These are phyloP conservation scores for Toxotes jaculatrix DNA, from an alignment of 2,113 vertebrate genomes.

Conservation along the genomic window DNA sequence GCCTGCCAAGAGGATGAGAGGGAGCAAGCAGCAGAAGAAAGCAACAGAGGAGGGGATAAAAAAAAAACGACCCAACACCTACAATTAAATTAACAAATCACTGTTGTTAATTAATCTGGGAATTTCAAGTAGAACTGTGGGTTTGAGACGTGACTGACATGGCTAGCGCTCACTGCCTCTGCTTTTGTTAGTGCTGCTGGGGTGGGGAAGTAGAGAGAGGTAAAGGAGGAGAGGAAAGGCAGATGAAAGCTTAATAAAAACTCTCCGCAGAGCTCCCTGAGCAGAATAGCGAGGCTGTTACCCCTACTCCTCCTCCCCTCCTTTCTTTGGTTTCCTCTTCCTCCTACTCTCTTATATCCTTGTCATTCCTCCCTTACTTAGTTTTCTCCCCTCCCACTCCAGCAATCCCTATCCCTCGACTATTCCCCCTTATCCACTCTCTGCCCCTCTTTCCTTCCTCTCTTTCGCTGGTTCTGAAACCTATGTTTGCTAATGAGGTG, in stretches of 20 bases:
- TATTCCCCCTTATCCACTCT: slow-evolving; percentile 21
- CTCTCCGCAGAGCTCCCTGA: slow-evolving; percentile 50
- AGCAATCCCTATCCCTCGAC: slow-evolving; percentile 24
- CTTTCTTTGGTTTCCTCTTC: slow-evolving; percentile 60
- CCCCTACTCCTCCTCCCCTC: slow-evolving; percentile 38
- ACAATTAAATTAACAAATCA: slow-evolving; percentile 78
- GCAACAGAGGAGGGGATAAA: slow-evolving; percentile 26
- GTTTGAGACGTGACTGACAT: slow-evolving; percentile 71
- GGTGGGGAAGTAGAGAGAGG: slow-evolving; percentile 40
- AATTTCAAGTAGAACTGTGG: slow-evolving; percentile 59
- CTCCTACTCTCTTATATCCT: slow-evolving; percentile 52
- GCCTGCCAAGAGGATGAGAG: slow-evolving; percentile 70
- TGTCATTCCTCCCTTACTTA: slow-evolving; percentile 38
- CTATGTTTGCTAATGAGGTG: slow-evolving; percentile 81
- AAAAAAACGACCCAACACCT: slow-evolving; percentile 65
- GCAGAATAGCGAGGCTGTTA: slow-evolving; percentile 41
- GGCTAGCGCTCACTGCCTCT: slow-evolving; percentile 52
- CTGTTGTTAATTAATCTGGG: slow-evolving; percentile 77
- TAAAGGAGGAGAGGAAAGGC: slow-evolving; percentile 53
- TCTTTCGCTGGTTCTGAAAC: slow-evolving; percentile 34
- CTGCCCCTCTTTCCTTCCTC: background rate
- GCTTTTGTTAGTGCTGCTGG: slow-evolving; percentile 58
- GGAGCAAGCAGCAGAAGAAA: slow-evolving; percentile 69
- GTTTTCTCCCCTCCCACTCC: slow-evolving; percentile 24
- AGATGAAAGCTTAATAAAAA: slow-evolving; percentile 75